Conservation (phyloP, 2,888 invertebrate species). For the Teinopalpus imperialis region DNA sequence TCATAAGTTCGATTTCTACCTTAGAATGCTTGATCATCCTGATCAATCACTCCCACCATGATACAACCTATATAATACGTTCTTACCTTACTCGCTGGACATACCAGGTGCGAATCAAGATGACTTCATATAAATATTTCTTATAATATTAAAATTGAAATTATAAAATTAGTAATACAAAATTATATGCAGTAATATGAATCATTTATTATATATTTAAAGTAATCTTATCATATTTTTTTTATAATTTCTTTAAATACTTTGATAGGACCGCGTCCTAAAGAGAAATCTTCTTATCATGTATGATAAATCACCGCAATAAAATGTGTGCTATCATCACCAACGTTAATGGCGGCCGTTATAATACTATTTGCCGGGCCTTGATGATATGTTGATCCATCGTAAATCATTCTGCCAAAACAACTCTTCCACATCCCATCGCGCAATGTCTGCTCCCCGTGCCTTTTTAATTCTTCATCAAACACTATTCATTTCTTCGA, state of each 20-base stretch:
- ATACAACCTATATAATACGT: no score
- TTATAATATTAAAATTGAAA: no score
- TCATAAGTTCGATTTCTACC: no score
- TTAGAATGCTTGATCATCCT: no score
- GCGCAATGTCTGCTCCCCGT: conserved; percentile 28
- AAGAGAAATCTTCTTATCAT: conserved; percentile 13
- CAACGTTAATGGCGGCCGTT: conserved; percentile 16
- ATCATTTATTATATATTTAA: conserved; percentile 22
- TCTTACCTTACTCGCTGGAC: no score
- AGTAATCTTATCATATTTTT: conserved; percentile 25
- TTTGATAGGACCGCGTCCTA: conserved; percentile 7
- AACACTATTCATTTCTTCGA: conserved; percentile 31
- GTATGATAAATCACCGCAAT: conserved; percentile 37
- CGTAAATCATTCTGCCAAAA: conserved; percentile 60
- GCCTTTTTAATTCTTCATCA: conserved; percentile 35
- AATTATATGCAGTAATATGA: conserved; percentile 12
- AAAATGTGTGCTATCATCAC: conserved; percentile 29
- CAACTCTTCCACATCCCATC: conserved; percentile 37
- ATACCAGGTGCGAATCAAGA: no score
- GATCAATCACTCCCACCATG: no score
- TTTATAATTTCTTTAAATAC: conserved; percentile 16
- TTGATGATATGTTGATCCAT: conserved; percentile 50
- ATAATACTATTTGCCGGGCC: conserved; percentile 50
- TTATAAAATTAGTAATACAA: no score
- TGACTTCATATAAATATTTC: no score